Conservation (phyloP, 1,140 invertebrate species). For the Phthorimaea operculella region DNA sequence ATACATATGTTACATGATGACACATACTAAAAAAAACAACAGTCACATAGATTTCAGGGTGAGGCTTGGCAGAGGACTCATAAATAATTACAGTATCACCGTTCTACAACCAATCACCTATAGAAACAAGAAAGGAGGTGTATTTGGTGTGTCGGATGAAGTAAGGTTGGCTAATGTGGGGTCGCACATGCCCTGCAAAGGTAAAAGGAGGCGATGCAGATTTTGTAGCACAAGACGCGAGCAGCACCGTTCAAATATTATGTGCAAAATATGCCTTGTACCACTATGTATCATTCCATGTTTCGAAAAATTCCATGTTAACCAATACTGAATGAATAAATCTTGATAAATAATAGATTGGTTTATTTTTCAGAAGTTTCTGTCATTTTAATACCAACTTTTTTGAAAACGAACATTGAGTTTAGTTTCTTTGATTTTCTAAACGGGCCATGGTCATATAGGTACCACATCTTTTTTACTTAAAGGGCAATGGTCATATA, state of each 20-base stretch:
- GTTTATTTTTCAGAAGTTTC: no score
- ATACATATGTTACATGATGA: slow-evolving; percentile 14
- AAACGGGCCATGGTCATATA: no score
- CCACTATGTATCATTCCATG: slow-evolving; percentile 3
- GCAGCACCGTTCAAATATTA: neutral
- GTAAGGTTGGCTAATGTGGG: slow-evolving; percentile 6
- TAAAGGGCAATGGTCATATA: no score
- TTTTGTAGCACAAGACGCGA: slow-evolving; percentile 6
- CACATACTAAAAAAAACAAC: slow-evolving; percentile 10
- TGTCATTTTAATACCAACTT: no score
- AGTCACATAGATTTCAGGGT: slow-evolving; percentile 17
- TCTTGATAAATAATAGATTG: no score
- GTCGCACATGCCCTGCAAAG: neutral
- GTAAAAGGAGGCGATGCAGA: neutral
- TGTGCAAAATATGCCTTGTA: slow-evolving; percentile 3
- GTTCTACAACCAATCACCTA: slow-evolving; percentile 8
- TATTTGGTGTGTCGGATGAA: slow-evolving; percentile 16
- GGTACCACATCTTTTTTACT: no score
- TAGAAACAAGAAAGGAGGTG: slow-evolving; percentile 23
- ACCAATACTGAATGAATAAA: no score
- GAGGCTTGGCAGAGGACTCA: slow-evolving; percentile 8
- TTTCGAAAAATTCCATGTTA: slow-evolving; percentile 3
- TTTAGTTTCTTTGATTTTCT: no score
- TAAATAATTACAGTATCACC: slow-evolving; percentile 6
- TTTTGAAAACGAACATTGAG: no score